Conservation (phyloP, 53 echinoderm and acorn worm genomes). For the Crossaster papposus region DNA sequence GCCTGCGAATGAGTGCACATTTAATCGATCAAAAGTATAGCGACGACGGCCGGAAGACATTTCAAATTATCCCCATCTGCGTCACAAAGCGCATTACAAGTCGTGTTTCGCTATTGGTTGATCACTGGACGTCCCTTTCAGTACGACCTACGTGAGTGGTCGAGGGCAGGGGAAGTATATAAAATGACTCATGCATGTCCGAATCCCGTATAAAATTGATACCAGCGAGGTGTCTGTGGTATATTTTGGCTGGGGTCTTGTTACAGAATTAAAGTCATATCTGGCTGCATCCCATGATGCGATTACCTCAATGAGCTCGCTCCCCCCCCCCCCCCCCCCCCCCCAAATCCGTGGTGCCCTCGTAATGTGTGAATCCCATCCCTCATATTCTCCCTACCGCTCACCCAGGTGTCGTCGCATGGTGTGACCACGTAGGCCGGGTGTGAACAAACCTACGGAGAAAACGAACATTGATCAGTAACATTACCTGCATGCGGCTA, state of each 20-base stretch:
- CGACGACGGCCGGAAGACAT: not conserved
- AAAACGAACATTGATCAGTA: slow-evolving; percentile 13
- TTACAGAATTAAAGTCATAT: not conserved
- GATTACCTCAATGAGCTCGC: not conserved
- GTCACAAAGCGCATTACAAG: slow-evolving; percentile 4
- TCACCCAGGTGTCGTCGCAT: slow-evolving; percentile 6
- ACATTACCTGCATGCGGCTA: not conserved
- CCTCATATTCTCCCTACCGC: slow-evolving; percentile 8
- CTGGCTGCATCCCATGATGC: not conserved
- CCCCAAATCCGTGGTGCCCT: not conserved
- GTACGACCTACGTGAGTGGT: not conserved
- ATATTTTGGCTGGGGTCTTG: not conserved
- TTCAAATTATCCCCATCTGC: not conserved
- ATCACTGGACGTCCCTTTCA: not conserved
- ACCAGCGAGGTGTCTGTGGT: not conserved
- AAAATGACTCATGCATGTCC: not conserved
- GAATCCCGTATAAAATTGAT: not conserved
- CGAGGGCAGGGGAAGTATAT: not conserved
- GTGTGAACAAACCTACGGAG: not conserved
- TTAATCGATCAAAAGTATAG: not conserved
- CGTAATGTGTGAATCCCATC: not conserved
- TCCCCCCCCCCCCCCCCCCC: no score
- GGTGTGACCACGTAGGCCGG: slow-evolving; percentile 1
- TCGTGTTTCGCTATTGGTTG: not conserved
- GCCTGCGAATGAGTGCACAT: not conserved